Evolutionary conservation across 2,797 vertebrate genomes (phyloP), one percentile per base, ranked within the genome.

Genomic region (Sebastiscus albofasciatus): DNA sequence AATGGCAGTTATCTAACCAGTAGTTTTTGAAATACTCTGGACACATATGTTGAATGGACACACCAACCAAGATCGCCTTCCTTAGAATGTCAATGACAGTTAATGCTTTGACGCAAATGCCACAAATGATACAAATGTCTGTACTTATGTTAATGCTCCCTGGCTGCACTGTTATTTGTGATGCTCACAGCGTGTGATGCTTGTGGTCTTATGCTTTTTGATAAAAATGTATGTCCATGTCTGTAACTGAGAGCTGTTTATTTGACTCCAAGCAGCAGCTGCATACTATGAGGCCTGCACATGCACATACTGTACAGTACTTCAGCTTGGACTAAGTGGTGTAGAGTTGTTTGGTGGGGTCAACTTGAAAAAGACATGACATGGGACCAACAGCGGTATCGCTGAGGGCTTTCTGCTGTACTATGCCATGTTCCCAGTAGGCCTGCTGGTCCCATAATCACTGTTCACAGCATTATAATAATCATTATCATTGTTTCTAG

Each of bases 131-230:
- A 66, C 52, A 52, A 58, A n/a, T 34, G 33, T 60, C 56, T 72
- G 67, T 77, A 72, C 62, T 67, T 52, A 3, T 60, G 36, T 18
- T 27, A 75, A 73, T 60, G 42, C 14, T 71, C 29, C 26, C 29
- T 46, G 22, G 79, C 73, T 77, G 72, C 49, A 68, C 14, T 82
- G 29, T 56, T 61, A 26, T 8, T 61, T 72, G 18, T 73, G 60
- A 70, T 39, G 31, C 68, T 71, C 39, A 81, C 67, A 59, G 24
- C 6, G 59, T 61, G 22, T 62, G 22, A 64, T 69, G 54, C 33
- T 24, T 69, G 24, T 73, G 31, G 55, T 79, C 27, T 73, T 39
- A 36, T 1, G 20, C 56, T 75, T 67, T 34, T 67, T 73, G 64
- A 10, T 66, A 24, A 27, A 27, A 31, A 72, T 66, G 34, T 68